Base-by-base conservation (phyloP, 2,113 vertebrate species). In the Mesocricetus auratus region DNA sequence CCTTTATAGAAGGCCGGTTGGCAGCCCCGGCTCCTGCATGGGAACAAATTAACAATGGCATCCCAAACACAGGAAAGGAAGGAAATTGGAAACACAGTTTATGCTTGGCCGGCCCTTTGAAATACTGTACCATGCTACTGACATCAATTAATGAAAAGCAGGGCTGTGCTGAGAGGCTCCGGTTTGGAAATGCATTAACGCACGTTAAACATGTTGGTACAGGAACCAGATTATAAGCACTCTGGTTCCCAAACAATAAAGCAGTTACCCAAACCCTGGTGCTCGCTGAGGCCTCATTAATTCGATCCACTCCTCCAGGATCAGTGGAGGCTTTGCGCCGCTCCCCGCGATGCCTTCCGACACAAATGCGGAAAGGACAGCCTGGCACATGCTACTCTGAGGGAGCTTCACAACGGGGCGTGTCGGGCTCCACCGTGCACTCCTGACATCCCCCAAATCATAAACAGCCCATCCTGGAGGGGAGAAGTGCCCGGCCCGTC, bases 41-140 rank as follows among this genome's bases (percentile, higher is more conserved):
- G 98, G 98, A 99, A 99, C 98, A 99, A 99, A 99, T 99, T 99
- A 99, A 99, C 98, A 97, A 98, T 98, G 98, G 98, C 98, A 99
- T 99, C 98, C 98, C 98, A 98, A 98, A 98, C 98, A 98, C 98
- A 98, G 98, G 98, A 98, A 99, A 99, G 98, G 98, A 98, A 98
- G 98, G 98, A 99, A 99, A 99, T 99, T 98, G 98, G 98, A 99
- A 99, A 99, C 99, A 99, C 98, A 98, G 98, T 97, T 98, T 97
- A 98, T 98, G 97, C 98, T 99, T 98, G 98, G 99, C 99, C 98
- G 97, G 98, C 93, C 97, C 98, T 99, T 99, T 99, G 98, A 99
- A 99, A 99, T 98, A 98, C 98, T 98, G 99, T 99, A 98, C 98
- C 98, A 98, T 95, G 99, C 99, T 99, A 99, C 99, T 98, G 98